phyloP scores from a whole-genome alignment of 1,140 invertebrate species.

The Heliconius himera region DNA sequence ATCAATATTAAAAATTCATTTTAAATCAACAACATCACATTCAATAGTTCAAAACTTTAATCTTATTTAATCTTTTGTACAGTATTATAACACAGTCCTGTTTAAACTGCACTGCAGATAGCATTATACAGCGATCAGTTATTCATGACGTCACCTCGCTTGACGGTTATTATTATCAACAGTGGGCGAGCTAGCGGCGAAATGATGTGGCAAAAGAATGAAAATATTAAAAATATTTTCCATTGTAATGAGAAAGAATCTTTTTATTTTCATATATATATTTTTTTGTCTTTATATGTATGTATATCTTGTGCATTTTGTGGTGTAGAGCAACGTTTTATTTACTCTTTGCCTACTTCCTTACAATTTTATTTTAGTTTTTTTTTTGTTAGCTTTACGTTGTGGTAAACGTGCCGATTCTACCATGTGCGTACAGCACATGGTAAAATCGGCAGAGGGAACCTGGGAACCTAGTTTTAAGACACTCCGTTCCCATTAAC shows the following conservation, averaged over 20 bases:
- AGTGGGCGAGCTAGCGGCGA: constrained; percentile 14
- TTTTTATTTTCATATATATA: background rate
- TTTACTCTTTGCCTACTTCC: too few relatives aligned
- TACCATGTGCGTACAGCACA: too few relatives aligned
- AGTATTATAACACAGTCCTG: background rate
- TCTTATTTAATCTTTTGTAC: constrained; percentile 1
- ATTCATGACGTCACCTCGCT: constrained; percentile 29
- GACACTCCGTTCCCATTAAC: too few relatives aligned
- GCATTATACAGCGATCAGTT: constrained; percentile 29
- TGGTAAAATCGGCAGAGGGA: too few relatives aligned
- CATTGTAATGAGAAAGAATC: background rate
- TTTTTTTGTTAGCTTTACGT: too few relatives aligned
- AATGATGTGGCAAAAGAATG: constrained; percentile 1
- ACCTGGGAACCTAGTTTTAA: too few relatives aligned
- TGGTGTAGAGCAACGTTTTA: background rate
- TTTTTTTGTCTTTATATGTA: background rate
- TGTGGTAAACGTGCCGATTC: too few relatives aligned
- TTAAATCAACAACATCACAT: too few relatives aligned
- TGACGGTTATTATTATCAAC: constrained; percentile 31
- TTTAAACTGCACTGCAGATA: constrained; percentile 24
- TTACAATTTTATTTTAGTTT: too few relatives aligned
- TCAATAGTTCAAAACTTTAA: background rate
- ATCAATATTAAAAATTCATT: too few relatives aligned
- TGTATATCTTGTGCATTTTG: background rate
- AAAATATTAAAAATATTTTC: constrained; percentile 14